These are phyloP conservation scores for Macrophya alboannulata DNA, from an alignment of 2,888 invertebrate species.

Conservation along the genomic window DNA sequence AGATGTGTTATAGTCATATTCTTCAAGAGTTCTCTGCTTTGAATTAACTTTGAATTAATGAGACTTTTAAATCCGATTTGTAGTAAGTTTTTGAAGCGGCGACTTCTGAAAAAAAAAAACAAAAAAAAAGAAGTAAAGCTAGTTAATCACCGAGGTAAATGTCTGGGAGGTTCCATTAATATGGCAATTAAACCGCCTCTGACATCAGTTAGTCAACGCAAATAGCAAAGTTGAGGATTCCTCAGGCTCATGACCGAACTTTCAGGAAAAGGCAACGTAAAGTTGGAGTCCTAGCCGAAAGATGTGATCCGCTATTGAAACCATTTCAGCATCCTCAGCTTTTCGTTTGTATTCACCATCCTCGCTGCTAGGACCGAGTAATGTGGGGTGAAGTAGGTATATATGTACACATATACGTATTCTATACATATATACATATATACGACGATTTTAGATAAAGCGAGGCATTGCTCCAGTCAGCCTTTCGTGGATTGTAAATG, in stretches of 20 bases:
- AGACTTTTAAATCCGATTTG: constrained; percentile 6
- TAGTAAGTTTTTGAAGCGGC: not conserved
- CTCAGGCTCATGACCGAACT: not conserved
- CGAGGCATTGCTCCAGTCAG: constrained; percentile 25
- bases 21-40: not conserved
- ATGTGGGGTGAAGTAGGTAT: constrained; percentile 1
- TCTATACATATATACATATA: not conserved
- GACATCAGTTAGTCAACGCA: constrained; percentile 14
- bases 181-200: constrained; percentile 22
- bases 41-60: not conserved
- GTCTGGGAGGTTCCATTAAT: not conserved
- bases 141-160: constrained; percentile 14
- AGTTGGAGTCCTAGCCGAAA: constrained; percentile 5
- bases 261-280: not conserved
- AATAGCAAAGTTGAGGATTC: not conserved
- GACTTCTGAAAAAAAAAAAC: not conserved
- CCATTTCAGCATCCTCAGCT: constrained; percentile 45
- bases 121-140: not conserved
- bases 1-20: not conserved
- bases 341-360: constrained; percentile 51
- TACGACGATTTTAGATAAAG: constrained; percentile 6
- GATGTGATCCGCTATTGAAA: constrained; percentile 43
- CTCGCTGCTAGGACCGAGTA: not conserved
- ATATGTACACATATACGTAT: too few species aligned
- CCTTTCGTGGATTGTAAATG: constrained; percentile 59